Percentiles rank a stretch among this genome's conserved stretches.
Evolutionary conservation across 1,140 invertebrate species (phyloP).

Genomic region (Elysia chlorotica): DNA sequence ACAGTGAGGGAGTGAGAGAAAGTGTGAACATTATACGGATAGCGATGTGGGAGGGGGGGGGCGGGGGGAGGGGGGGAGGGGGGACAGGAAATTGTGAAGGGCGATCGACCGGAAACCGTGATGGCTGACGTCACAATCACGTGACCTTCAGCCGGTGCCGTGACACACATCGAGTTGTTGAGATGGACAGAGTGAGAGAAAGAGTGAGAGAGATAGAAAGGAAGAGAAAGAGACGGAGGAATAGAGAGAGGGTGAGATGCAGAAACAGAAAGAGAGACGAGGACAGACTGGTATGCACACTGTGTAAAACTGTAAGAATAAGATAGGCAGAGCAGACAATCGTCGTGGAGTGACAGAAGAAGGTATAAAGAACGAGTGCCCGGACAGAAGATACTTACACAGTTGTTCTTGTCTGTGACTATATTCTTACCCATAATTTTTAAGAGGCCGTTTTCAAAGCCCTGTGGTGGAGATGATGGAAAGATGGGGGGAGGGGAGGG

Average conservation of each 20-base stretch:
- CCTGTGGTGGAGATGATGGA: conserved; percentile 70
- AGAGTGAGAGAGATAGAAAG: neutral
- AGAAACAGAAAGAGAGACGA: neutral
- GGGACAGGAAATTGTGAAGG: too few relatives aligned
- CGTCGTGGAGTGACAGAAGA: neutral
- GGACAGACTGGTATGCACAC: neutral
- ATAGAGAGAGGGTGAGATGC: neutral
- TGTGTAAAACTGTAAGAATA: neutral
- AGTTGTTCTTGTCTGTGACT: conserved; percentile 54
- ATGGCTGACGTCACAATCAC: too few relatives aligned
- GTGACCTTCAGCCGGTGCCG: too few relatives aligned
- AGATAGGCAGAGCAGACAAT: neutral
- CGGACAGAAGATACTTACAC: conserved; percentile 55
- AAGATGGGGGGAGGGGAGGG: conserved; percentile 27
- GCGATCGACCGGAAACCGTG: too few relatives aligned
- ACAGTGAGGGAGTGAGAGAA: too few relatives aligned
- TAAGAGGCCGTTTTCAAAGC: conserved; percentile 68
- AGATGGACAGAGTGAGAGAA: too few relatives aligned
- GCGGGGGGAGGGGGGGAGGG: too few relatives aligned
- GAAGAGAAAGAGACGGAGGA: neutral
- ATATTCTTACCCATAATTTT: conserved; percentile 60
- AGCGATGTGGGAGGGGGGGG: too few relatives aligned
- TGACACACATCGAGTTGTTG: too few relatives aligned
- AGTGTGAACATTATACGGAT: too few relatives aligned
- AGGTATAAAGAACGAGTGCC: neutral